A percentile compares a stretch with the other conserved stretches of the same genome.
phyloP scores from a whole-genome alignment of 2,888 invertebrate species.

The Drosophila testacea region DNA sequence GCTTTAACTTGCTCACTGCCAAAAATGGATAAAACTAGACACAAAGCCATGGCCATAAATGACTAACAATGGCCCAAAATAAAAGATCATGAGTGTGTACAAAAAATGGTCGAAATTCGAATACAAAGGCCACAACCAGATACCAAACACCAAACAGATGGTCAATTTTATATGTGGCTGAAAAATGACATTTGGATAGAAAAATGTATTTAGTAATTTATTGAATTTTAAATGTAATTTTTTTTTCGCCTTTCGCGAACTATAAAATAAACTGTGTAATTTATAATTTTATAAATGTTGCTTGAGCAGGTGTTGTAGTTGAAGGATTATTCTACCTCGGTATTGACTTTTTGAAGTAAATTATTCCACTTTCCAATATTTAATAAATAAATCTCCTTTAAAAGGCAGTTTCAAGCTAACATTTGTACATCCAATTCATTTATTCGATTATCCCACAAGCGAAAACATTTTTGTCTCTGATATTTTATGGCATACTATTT shows the following conservation, averaged over 20 bases:
- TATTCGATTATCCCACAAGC: too few relatives aligned
- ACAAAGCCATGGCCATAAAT: slow-evolving; percentile 20
- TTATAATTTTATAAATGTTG: too few relatives aligned
- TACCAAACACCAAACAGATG: slow-evolving; percentile 35
- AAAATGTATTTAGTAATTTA: slow-evolving; percentile 65
- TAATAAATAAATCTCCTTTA: too few relatives aligned
- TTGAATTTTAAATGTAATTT: slow-evolving; percentile 59
- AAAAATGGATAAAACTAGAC: slow-evolving; percentile 3
- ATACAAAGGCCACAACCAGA: slow-evolving; percentile 13
- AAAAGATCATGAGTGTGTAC: slow-evolving; percentile 16
- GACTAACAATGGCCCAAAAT: slow-evolving; percentile 19
- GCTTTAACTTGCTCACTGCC: slow-evolving; percentile 5
- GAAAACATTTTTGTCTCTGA: not conserved
- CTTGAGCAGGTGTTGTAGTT: too few relatives aligned
- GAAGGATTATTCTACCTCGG: too few relatives aligned
- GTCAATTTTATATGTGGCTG: slow-evolving; percentile 11
- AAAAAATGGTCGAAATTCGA: slow-evolving; percentile 18
- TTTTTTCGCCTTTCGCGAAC: too few relatives aligned
- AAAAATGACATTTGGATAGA: slow-evolving; percentile 15
- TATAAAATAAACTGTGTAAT: too few relatives aligned
- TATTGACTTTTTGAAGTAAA: too few relatives aligned
- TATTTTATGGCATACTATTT: not conserved
- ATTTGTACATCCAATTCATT: not conserved
- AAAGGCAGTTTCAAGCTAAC: not conserved
- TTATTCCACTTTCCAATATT: too few relatives aligned